phyloP scores from a whole-genome alignment of 2,888 invertebrate species.

The Hoplodrina ambigua region DNA sequence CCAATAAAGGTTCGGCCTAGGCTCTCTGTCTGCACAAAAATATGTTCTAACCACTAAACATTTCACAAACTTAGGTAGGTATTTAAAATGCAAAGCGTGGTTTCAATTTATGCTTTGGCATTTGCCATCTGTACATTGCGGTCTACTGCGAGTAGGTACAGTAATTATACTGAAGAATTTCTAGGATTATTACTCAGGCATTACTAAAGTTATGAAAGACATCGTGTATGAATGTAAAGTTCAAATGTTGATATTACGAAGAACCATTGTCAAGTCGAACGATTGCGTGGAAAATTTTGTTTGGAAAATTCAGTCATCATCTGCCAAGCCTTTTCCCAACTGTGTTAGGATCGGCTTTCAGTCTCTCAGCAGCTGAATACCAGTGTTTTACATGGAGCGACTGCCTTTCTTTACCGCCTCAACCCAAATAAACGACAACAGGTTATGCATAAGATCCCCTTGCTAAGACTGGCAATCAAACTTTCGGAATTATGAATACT shows the following conservation, averaged over 20 bases:
- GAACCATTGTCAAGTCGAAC: neutral
- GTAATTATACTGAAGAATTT: constrained; percentile 24
- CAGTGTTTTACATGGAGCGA: neutral
- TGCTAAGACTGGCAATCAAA: too few relatives aligned
- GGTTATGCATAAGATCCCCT: too few relatives aligned
- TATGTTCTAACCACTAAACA: constrained; percentile 14
- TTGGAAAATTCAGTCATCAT: neutral
- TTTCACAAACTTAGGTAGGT: constrained; percentile 36
- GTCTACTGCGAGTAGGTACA: constrained; percentile 7
- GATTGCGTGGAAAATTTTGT: neutral
- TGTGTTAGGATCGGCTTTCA: too few relatives aligned
- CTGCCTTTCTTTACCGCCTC: too few relatives aligned
- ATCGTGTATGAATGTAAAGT: neutral
- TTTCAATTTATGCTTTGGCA: constrained; percentile 43
- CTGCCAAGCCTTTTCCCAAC: too few relatives aligned
- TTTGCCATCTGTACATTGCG: constrained; percentile 32
- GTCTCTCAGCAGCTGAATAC: too few relatives aligned
- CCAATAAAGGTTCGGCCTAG: too few relatives aligned
- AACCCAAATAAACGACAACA: too few relatives aligned
- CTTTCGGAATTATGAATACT: too few relatives aligned
- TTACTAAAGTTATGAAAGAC: constrained; percentile 7
- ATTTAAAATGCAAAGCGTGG: constrained; percentile 42
- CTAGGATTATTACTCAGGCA: constrained; percentile 13
- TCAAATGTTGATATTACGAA: neutral
- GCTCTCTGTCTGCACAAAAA: constrained; percentile 10